These are phyloP conservation scores for Achlya flavicornis DNA, from an alignment of 2,888 invertebrate species.

Conservation along the genomic window DNA sequence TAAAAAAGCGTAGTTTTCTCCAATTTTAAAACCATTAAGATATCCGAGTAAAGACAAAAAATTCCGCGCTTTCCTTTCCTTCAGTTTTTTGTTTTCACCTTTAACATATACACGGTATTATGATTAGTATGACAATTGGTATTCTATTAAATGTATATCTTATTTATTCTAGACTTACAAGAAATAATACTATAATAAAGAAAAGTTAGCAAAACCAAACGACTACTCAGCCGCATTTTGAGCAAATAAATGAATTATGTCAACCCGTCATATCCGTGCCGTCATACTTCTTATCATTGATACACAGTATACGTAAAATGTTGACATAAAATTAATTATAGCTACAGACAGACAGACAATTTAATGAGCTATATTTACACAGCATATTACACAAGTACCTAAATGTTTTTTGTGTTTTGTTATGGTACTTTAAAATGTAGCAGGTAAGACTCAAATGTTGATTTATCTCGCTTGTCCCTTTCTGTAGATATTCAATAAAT, in stretches of 20 bases:
- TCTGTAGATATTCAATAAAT: not conserved
- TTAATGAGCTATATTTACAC: too few relatives aligned
- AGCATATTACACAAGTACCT: too few relatives aligned
- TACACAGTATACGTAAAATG: constrained; percentile 37
- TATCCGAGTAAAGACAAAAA: constrained; percentile 39
- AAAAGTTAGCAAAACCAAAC: constrained; percentile 39
- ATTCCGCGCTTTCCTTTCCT: constrained; percentile 31
- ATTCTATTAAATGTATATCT: not conserved
- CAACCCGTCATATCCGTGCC: constrained; percentile 15
- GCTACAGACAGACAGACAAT: not conserved
- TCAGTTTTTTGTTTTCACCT: constrained; percentile 33
- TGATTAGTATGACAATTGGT: not conserved
- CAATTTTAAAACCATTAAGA: constrained; percentile 44
- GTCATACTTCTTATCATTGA: constrained; percentile 32
- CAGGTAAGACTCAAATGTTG: not conserved
- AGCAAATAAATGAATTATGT: constrained; percentile 42
- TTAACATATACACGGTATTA: constrained; percentile 22
- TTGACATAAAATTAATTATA: constrained; percentile 21
- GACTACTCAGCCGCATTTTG: constrained; percentile 57
- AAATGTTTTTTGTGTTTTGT: not conserved
- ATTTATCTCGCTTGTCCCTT: not conserved
- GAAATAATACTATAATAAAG: constrained; percentile 27
- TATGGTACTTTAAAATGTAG: not conserved
- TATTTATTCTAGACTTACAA: constrained; percentile 35
- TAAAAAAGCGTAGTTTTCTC: constrained; percentile 39